These are phyloP conservation scores for Cryptocephalus primarius DNA, from an alignment of 2,888 invertebrate genomes.

Conservation along the genomic window DNA sequence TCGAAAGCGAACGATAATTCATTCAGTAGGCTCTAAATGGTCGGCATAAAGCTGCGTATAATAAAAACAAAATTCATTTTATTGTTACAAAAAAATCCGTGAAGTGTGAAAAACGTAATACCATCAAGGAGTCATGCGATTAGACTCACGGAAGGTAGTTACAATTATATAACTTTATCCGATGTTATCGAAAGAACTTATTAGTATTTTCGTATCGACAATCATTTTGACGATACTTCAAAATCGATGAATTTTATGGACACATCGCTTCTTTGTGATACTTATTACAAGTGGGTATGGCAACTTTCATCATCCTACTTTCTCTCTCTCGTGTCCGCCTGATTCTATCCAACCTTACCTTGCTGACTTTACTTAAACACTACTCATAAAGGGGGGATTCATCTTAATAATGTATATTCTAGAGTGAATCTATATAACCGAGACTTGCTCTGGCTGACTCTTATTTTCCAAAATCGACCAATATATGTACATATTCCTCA, in stretches of 20 bases:
- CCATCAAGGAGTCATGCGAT: no score
- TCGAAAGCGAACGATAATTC: no score
- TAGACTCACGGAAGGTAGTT: no score
- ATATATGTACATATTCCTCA: constrained; percentile 13
- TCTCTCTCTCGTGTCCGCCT: constrained; percentile 28
- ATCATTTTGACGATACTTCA: neutral
- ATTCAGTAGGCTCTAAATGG: no score
- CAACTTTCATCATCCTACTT: constrained; percentile 31
- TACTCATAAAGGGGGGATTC: constrained; percentile 16
- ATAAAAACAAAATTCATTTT: no score
- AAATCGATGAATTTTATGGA: constrained; percentile 13
- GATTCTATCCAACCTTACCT: constrained; percentile 18
- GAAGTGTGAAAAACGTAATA: no score
- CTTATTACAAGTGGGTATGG: constrained; percentile 26
- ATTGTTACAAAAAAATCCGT: no score
- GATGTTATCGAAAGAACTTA: no score
- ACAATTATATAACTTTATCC: no score
- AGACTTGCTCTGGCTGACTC: constrained; percentile 12
- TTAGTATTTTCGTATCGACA: no score
- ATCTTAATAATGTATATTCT: constrained; percentile 16
- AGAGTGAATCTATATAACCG: constrained; percentile 26
- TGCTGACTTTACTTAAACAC: constrained; percentile 10
- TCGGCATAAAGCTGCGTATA: no score
- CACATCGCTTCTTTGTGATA: constrained; percentile 24
- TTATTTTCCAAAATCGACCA: constrained; percentile 24